Conservation (phyloP, 35 echinoderm and acorn worm genomes). For the Apostichopus japonicus region DNA sequence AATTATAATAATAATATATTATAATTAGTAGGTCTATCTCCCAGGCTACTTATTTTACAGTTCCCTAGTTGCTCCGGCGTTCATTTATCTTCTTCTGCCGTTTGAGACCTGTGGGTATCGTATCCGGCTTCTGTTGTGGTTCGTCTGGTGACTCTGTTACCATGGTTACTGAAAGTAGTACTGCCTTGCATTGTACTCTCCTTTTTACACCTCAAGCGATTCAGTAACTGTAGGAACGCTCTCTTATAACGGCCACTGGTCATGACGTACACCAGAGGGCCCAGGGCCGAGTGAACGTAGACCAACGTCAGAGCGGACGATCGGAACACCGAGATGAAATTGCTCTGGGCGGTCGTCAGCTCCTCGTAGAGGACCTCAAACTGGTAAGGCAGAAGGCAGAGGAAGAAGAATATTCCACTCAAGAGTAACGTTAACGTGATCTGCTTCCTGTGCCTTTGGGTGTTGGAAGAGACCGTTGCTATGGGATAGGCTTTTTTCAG, state of each 20-base stretch:
- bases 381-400: constrained; percentile 39
- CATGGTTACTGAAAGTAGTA: not conserved
- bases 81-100: too few relatives aligned
- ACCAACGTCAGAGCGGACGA: not conserved
- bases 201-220: not conserved
- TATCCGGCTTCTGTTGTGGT: too few relatives aligned
- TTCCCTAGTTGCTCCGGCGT: too few relatives aligned
- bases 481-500: constrained; percentile 4
- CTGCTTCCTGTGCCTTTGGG: not conserved
- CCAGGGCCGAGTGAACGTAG: constrained; percentile 15
- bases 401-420: constrained; percentile 17
- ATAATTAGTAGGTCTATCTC: too few relatives aligned
- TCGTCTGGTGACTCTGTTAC: not conserved
- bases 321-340: not conserved
- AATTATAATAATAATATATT: too few relatives aligned
- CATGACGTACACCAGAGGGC: not conserved
- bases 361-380: constrained; percentile 31
- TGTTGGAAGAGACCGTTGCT: not conserved
- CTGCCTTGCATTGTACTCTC: not conserved
- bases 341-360: not conserved
- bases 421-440: constrained; percentile 36
- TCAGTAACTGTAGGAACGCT: not conserved
- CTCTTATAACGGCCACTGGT: not conserved
- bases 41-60: too few relatives aligned
- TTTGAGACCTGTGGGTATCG: too few relatives aligned